These are phyloP conservation scores for Stegophylla sp. DNA, from an alignment of 2,888 invertebrate genomes.

Conservation along the genomic window DNA sequence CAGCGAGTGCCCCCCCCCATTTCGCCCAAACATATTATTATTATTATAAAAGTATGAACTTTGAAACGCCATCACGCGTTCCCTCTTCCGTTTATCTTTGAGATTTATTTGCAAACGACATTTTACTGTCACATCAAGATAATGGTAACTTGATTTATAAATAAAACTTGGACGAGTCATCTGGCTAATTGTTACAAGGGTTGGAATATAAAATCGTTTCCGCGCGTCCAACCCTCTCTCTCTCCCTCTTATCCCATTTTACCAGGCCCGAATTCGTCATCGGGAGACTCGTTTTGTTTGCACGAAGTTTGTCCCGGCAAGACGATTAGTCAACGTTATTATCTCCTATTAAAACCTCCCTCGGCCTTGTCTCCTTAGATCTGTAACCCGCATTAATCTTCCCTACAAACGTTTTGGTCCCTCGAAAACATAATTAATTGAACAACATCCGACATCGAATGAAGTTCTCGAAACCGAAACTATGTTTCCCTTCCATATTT, in stretches of 20 bases:
- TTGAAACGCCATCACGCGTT: background rate
- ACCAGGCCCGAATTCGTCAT: slow-evolving; percentile 48
- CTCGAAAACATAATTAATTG: slow-evolving; percentile 49
- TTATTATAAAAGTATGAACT: slow-evolving; percentile 11
- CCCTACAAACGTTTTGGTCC: slow-evolving; percentile 49
- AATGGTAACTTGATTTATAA: slow-evolving; percentile 43
- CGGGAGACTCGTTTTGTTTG: slow-evolving; percentile 46
- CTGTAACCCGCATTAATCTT: slow-evolving; percentile 53
- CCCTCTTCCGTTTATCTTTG: background rate
- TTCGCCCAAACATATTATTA: background rate
- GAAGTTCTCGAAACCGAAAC: slow-evolving; percentile 6
- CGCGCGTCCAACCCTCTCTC: background rate
- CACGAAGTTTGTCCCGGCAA: slow-evolving; percentile 32
- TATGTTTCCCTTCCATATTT: background rate
- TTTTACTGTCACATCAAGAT: slow-evolving; percentile 51
- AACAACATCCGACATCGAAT: slow-evolving; percentile 35
- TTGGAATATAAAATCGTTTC: slow-evolving; percentile 2
- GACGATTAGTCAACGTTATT: slow-evolving; percentile 58
- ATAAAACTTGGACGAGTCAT: slow-evolving; percentile 44
- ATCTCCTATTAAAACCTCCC: slow-evolving; percentile 54
- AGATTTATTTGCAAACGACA: slow-evolving; percentile 25
- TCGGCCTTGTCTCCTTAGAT: slow-evolving; percentile 20
- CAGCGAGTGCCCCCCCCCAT: background rate
- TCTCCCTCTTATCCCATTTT: background rate
- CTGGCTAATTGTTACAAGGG: slow-evolving; percentile 54